Base-by-base conservation (phyloP, 2,888 invertebrate genomes). In the Sarcophaga carnaria region DNA sequence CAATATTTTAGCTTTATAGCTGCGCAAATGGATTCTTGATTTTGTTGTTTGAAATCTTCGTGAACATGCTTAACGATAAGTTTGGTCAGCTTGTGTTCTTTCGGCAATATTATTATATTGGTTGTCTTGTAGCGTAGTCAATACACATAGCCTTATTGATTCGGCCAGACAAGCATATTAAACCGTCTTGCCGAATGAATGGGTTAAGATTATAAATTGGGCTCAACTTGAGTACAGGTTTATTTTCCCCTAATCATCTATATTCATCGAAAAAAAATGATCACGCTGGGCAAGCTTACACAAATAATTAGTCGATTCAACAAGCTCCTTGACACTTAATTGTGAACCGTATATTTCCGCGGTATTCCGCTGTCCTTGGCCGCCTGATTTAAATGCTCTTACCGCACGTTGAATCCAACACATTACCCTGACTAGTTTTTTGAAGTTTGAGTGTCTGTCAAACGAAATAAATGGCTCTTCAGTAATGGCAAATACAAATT, bases 371-470 rank as follows among this genome's bases (percentile, higher is more conserved):
- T 14, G 71, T 0, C 4, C 27, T 22, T 11, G n/a, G 54, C 37
- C 37, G 64, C 54, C 45, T 3, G 72, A 59, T 20, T 69, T 81
- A 69, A 72, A 80, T 20, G 71, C 66, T 71, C 45, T 71, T 6
- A 80, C 71, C n/a, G 79, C 71, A 14, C 80, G 59, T 66, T 54
- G 71, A 4, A 80, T n/a, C 71, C 71, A 80, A n/a, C 74, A 67
- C 47, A 62, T 80, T 6, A 62, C 22, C 69, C 74, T 60, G 14
- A 75, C 74, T 14, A 80, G 49, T 60, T 60, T 80, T 20, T 27
- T 49, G 27, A 75, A 75, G 17, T 20, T 47, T 1, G 74, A 80
- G 49, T 74, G 69, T 11, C 45, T 71, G 8, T 82, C 76, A 37
- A 82, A 47, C 47, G 77, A 71, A n/a, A 82, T n/a, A n/a, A 77